Percentiles rank a stretch among this genome's conserved stretches.
Conservation (phyloP, 1,140 invertebrate genomes). For the Drosophila nikananu region DNA sequence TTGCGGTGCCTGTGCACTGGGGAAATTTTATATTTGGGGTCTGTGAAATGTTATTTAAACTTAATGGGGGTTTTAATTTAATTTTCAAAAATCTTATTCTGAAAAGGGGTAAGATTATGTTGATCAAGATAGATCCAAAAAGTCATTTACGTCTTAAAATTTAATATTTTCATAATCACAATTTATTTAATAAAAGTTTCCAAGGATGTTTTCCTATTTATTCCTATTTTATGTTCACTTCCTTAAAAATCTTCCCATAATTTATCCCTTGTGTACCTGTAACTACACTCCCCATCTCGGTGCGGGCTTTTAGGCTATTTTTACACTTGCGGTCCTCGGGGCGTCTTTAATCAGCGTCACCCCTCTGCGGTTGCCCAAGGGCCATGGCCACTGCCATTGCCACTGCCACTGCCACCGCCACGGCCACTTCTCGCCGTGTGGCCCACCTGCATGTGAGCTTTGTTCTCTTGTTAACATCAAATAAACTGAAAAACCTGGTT, state of each 20-base stretch:
- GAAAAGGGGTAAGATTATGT: no score
- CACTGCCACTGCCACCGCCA: not conserved
- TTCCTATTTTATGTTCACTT: not conserved
- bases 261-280: conserved; percentile 7
- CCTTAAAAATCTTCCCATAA: not conserved
- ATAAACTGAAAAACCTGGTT: conserved; percentile 30
- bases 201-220: no score
- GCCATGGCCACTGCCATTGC: not conserved
- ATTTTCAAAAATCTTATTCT: no score
- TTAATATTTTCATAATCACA: no score
- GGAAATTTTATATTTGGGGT: not conserved
- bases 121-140: no score
- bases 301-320: conserved; percentile 44
- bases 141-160: no score
- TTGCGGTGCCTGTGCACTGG: conserved; percentile 12
- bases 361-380: conserved; percentile 29
- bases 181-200: no score
- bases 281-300: conserved; percentile 8
- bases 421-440: conserved; percentile 14
- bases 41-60: not conserved
- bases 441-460: conserved; percentile 41
- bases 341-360: conserved; percentile 57
- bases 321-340: conserved; percentile 60
- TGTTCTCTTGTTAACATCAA: conserved; percentile 35
- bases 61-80: not conserved